Evolutionary conservation across 2,888 invertebrate species (phyloP), one percentile per base, ranked within the genome.

Genomic region (Tolmerus cingulatus): DNA sequence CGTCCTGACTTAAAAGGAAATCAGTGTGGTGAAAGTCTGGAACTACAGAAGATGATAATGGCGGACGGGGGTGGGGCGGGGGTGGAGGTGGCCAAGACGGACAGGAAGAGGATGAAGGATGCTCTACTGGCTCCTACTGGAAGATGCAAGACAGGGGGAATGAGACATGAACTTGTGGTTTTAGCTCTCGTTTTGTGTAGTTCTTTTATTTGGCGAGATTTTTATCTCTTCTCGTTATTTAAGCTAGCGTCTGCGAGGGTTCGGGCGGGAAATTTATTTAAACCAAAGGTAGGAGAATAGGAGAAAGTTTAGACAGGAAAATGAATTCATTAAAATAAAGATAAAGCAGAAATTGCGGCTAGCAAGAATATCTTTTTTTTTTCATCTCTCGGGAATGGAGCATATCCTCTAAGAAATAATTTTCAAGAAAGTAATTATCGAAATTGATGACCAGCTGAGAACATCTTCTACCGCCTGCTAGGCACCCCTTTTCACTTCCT

Each of bases 1-100:
- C 81, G 87, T 88, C 87, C 81, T 79, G 88, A 88, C 87, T 88
- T 88, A 78, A 87, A 87, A 84, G 74, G 85, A 85, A 85, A 85
- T 85, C 85, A 74, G 85, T 66, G 66, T 85, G 85, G 85, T 74
- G 66, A 85, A 85, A 85, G 85, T 74, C 74, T 85, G 74, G 74
- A 74, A 85, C 46, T 34, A 84, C 37, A 27, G 74, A 74, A 51
- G 55, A 85, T 46, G 46, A 85, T 46, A 30, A 85, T 74, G 85
- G 43, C 16, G 57, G 34, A 1, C n/a, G 46, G 78, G 43, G 43
- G n/a, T 12, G 27, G 46, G 74, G 16, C 16, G 19, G 19, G 37
- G 46, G 37, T 12, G 0, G 43, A 3, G 12, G 14, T 3, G 1
- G 43, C 9, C 8, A 2, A 43, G 43, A 14, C 3, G 43, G 16